Percentiles rank a stretch among this genome's conserved stretches.
Evolutionary conservation across 2,113 vertebrate species (phyloP).

Genomic region (Hylia prasina): DNA sequence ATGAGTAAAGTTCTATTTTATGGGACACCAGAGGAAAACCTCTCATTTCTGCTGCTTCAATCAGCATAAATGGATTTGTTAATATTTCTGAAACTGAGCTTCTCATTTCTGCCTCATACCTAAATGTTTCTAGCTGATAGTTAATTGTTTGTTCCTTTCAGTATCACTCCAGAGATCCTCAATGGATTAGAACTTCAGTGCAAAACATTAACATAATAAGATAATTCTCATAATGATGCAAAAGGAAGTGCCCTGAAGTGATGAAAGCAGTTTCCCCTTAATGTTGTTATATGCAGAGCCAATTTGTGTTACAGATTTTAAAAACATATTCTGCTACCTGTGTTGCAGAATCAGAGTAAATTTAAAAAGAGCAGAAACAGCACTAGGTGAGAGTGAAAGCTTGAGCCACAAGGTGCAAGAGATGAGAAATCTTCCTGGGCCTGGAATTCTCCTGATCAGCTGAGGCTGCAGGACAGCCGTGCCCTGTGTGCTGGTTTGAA

Average conservation of each 20-base stretch:
- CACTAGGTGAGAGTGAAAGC: neutral
- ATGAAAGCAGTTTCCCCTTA: neutral
- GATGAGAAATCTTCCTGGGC: neutral
- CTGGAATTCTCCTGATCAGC: neutral
- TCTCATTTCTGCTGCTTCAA: neutral
- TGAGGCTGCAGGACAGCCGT: neutral
- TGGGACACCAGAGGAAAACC: neutral
- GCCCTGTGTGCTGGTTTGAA: no score
- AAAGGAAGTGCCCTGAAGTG: neutral
- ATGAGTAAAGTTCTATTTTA: neutral
- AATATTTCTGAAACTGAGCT: neutral
- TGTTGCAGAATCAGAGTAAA: neutral
- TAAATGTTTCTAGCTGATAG: neutral
- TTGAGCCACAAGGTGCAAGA: neutral
- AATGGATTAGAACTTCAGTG: neutral
- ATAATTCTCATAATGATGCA: neutral
- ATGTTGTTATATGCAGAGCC: neutral
- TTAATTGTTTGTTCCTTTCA: slow-evolving; percentile 3
- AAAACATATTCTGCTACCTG: neutral
- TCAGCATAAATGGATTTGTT: neutral
- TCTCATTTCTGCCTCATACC: neutral
- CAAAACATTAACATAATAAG: slow-evolving; percentile 6
- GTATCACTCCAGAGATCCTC: neutral
- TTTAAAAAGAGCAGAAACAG: neutral
- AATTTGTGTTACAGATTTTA: neutral